Evolutionary conservation across 1,140 invertebrate genomes (phyloP).

Genomic region (Coboldia fuscipes): DNA sequence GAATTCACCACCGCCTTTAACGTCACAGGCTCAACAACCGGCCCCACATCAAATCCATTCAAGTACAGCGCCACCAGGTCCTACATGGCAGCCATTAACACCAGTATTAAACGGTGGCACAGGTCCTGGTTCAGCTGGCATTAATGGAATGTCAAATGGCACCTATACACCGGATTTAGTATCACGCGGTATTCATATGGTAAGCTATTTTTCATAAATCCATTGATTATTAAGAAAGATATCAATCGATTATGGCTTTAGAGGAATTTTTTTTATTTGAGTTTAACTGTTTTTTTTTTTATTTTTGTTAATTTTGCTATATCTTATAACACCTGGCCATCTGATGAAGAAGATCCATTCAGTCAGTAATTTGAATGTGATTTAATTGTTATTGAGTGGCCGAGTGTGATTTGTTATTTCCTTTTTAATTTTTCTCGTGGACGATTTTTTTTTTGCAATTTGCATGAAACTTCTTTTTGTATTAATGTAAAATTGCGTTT

Average conservation of each 20-base stretch:
- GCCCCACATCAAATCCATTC: slow-evolving; percentile 28
- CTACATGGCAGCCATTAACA: slow-evolving; percentile 20
- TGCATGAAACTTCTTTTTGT: too few species aligned
- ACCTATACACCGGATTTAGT: slow-evolving; percentile 16
- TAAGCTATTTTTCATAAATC: slow-evolving; percentile 11
- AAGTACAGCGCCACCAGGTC: slow-evolving; percentile 24
- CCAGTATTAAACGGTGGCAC: slow-evolving; percentile 13
- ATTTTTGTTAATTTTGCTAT: neutral
- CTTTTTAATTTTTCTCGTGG: too few species aligned
- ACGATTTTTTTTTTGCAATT: too few species aligned
- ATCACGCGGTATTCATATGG: slow-evolving; percentile 26
- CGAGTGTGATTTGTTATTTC: too few species aligned
- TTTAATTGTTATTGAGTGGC: too few species aligned
- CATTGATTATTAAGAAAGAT: too few species aligned
- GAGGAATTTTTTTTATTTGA: neutral
- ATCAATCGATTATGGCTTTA: too few species aligned
- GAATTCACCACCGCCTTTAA: slow-evolving; percentile 64
- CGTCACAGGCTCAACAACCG: slow-evolving; percentile 26
- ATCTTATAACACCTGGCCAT: slow-evolving; percentile 1
- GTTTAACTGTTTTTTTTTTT: slow-evolving; percentile 23
- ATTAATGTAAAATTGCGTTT: too few species aligned
- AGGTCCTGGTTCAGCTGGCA: slow-evolving; percentile 3
- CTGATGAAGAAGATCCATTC: too few species aligned
- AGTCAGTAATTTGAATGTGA: too few species aligned
- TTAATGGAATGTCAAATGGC: slow-evolving; percentile 5